These are phyloP conservation scores for Coelinius sp. DNA, from an alignment of 2,888 invertebrate genomes.

Conservation along the genomic window DNA sequence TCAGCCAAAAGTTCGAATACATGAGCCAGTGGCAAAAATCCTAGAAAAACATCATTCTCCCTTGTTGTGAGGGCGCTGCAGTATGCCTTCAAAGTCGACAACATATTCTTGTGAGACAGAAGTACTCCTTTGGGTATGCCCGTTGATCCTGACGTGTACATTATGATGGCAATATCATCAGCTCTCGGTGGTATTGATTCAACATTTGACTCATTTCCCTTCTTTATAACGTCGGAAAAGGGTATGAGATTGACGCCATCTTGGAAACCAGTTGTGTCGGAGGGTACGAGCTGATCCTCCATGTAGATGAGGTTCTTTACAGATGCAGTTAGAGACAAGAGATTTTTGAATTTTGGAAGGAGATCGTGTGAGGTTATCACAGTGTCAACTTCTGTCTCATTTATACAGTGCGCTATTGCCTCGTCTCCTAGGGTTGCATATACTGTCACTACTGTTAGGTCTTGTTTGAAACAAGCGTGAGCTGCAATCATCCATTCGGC, in stretches of 20 bases:
- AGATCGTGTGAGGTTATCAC: constrained; percentile 95
- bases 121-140: constrained; percentile 94
- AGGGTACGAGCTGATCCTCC: constrained; percentile 87
- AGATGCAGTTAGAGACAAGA: constrained; percentile 80
- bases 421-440: constrained; percentile 98
- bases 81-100: constrained; percentile 85
- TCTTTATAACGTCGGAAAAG: constrained; percentile 80
- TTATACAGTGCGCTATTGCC: constrained; percentile 95
- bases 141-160: constrained; percentile 99
- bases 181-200: constrained; percentile 75
- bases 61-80: constrained; percentile 83
- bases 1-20: constrained; percentile 97
- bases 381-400: constrained; percentile 94
- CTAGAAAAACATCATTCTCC: constrained; percentile 88
- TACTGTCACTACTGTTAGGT: constrained; percentile 89
- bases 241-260: constrained; percentile 81
- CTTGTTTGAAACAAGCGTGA: constrained; percentile 95
- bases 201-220: constrained; percentile 70
- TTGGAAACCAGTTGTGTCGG: constrained; percentile 81
- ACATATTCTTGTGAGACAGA: constrained; percentile 85
- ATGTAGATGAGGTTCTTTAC: constrained; percentile 88
- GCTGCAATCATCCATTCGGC: constrained; percentile 99
- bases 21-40: constrained; percentile 96
- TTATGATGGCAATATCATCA: constrained; percentile 93
- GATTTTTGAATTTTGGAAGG: constrained; percentile 89